Percentiles rank a stretch among this genome's conserved stretches.
Conservation (phyloP, 92 coral and sea anemone species). For the Plumapathes pennacea region DNA sequence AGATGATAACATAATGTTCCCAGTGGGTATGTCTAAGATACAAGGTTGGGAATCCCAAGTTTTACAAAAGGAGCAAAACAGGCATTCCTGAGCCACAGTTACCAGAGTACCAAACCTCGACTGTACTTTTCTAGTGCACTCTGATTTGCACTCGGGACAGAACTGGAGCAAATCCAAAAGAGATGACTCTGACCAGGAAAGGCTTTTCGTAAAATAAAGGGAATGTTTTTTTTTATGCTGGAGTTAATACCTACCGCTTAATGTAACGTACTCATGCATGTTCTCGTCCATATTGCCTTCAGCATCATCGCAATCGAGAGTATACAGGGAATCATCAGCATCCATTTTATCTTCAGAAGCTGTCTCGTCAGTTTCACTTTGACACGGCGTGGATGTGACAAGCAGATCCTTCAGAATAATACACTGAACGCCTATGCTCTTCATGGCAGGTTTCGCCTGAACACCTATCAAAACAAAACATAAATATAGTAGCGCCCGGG, state of each 20-base stretch:
- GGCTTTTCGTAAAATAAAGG: constrained; percentile 2
- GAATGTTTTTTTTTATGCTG: neutral
- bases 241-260: neutral
- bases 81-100: constrained; percentile 16
- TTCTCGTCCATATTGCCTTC: neutral
- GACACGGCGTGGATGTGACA: neutral
- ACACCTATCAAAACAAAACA: too few species aligned
- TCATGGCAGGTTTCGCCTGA: too few species aligned
- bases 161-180: constrained; percentile 2
- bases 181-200: constrained; percentile 10
- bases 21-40: too few species aligned
- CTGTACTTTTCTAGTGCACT: neutral
- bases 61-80: constrained; percentile 5
- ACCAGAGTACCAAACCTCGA: constrained; percentile 7
- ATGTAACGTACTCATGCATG: neutral
- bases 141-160: constrained; percentile 1
- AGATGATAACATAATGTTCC: constrained; percentile 21
- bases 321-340: neutral
- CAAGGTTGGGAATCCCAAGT: constrained; percentile 29
- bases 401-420: neutral
- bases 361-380: neutral
- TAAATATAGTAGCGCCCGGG: too few species aligned
- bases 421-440: too few species aligned
- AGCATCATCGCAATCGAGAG: too few species aligned
- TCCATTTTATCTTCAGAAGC: neutral